These are phyloP conservation scores for Congeria kusceri DNA, from an alignment of 2,888 invertebrate genomes.

Conservation along the genomic window DNA sequence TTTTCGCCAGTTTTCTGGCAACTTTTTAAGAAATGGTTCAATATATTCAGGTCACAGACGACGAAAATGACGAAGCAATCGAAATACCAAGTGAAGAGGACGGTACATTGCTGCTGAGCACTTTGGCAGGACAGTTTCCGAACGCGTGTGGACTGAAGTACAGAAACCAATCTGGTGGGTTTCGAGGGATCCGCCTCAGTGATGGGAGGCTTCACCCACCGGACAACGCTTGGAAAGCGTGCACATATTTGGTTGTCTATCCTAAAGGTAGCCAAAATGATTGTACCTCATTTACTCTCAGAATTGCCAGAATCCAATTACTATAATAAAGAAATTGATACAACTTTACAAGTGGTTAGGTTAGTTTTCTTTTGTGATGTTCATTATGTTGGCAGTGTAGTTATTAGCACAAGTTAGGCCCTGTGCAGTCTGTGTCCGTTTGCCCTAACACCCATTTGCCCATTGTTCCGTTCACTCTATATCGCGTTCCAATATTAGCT, in stretches of 20 bases:
- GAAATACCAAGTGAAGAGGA: conserved; percentile 98
- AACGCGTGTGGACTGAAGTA: conserved; percentile 99
- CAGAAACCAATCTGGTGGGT: conserved; percentile 90
- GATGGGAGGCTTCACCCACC: conserved; percentile 97
- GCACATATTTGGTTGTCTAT: conserved; percentile 89
- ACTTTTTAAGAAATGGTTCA: conserved; percentile 75
- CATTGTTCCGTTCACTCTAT: too few species aligned
- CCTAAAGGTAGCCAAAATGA: conserved; percentile 84
- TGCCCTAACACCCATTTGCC: too few species aligned
- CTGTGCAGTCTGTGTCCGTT: too few species aligned
- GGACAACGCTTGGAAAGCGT: conserved; percentile 94
- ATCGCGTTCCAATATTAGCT: too few species aligned
- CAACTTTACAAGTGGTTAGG: too few species aligned
- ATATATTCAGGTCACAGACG: conserved; percentile 97
- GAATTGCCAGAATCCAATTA: too few species aligned
- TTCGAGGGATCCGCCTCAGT: conserved; percentile 89
- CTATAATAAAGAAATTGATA: too few species aligned
- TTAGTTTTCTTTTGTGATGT: too few species aligned
- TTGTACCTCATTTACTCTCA: too few species aligned
- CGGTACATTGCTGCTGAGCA: conserved; percentile 95
- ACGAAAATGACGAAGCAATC: conserved; percentile 94
- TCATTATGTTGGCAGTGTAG: too few species aligned
- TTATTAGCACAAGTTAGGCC: too few species aligned
- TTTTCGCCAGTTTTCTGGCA: conserved; percentile 20
- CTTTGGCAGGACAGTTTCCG: conserved; percentile 98